A percentile compares a stretch with the other conserved stretches of the same genome.
phyloP scores from a whole-genome alignment of 1,140 invertebrate genomes.

The Leucophenga varia region DNA sequence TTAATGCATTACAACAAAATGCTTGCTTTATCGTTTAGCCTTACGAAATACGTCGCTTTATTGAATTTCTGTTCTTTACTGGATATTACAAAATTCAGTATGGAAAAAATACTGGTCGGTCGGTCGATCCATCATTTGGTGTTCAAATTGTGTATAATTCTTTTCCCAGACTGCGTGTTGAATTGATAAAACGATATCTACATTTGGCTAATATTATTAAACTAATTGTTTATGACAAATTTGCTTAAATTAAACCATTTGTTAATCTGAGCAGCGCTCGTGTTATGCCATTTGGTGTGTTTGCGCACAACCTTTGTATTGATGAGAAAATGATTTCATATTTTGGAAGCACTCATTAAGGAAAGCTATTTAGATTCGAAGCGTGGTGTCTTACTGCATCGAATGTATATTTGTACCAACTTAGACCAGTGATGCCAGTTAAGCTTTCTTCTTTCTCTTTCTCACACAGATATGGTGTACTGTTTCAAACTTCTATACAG shows the following conservation, averaged over 20 bases:
- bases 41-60: too few species aligned
- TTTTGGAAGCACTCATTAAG: background rate
- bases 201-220: background rate
- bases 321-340: slow-evolving; percentile 1
- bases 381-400: background rate
- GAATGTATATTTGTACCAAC: background rate
- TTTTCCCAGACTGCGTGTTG: background rate
- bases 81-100: too few species aligned
- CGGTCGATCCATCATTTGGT: too few species aligned
- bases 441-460: too few species aligned
- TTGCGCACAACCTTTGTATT: background rate
- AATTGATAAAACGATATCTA: background rate
- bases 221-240: background rate
- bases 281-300: background rate
- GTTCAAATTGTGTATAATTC: too few species aligned
- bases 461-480: too few species aligned
- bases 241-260: background rate
- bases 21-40: too few species aligned
- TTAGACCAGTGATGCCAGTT: too few species aligned
- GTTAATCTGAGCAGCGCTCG: background rate
- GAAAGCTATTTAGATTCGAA: background rate
- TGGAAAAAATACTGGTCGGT: too few species aligned
- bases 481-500: too few species aligned
- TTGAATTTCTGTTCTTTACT: too few species aligned
- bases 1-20: too few species aligned